These are phyloP conservation scores for Trisateles emortualis DNA, from an alignment of 2,888 invertebrate genomes.

Conservation along the genomic window DNA sequence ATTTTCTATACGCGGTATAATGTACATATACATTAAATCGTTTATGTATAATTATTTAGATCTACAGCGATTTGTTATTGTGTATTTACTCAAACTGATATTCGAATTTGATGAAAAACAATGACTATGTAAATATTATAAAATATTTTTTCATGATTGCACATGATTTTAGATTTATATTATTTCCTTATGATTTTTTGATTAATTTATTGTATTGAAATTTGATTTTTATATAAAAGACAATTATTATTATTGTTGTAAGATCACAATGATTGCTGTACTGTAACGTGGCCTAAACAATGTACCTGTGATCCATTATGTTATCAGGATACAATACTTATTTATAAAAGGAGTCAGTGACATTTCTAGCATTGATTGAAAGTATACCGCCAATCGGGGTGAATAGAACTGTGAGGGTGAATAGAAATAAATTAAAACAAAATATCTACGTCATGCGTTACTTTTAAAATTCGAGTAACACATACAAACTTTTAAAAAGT, in stretches of 20 bases:
- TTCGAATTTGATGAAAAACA: constrained; percentile 38
- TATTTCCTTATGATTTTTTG: constrained; percentile 59
- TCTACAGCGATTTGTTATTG: constrained; percentile 35
- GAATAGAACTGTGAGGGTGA: neutral
- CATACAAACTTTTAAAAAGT: too few relatives aligned
- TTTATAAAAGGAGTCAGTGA: constrained; percentile 23
- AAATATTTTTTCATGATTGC: constrained; percentile 47
- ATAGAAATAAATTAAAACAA: neutral
- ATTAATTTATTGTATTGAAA: constrained; percentile 52
- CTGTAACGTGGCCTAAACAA: constrained; percentile 44
- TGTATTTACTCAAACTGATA: constrained; percentile 47
- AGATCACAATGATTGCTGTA: constrained; percentile 37
- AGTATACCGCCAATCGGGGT: neutral
- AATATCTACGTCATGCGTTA: too few relatives aligned
- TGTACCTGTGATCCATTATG: constrained; percentile 51
- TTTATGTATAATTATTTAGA: constrained; percentile 36
- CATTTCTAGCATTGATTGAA: constrained; percentile 39
- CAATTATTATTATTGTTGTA: constrained; percentile 52
- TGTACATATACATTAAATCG: constrained; percentile 37
- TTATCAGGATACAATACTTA: constrained; percentile 43
- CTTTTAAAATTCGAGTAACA: too few relatives aligned
- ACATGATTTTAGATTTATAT: constrained; percentile 48
- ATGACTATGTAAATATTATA: constrained; percentile 60
- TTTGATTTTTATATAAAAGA: constrained; percentile 65
- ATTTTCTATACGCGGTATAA: constrained; percentile 35